These are phyloP conservation scores for Rhinopomastus cyanomelas DNA, from an alignment of 2,113 vertebrate species.

Conservation along the genomic window DNA sequence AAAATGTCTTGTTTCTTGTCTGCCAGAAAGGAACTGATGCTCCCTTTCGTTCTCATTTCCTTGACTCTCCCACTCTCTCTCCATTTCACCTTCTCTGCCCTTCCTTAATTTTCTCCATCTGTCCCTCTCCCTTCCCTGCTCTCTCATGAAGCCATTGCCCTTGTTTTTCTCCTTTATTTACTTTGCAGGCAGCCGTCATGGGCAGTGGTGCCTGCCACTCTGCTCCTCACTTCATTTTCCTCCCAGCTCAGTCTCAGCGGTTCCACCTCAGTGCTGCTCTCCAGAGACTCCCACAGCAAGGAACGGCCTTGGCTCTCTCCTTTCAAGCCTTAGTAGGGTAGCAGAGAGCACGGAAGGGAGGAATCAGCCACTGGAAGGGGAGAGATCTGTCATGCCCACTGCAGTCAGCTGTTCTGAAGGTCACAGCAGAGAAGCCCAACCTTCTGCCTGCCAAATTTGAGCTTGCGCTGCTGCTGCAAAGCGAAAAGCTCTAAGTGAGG, in stretches of 20 bases:
- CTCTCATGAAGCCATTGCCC: conserved; percentile 5
- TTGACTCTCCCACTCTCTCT: neutral
- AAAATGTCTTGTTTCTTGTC: neutral
- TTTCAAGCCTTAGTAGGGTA: conserved; percentile 7
- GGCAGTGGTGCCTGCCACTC: neutral
- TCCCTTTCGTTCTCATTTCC: neutral
- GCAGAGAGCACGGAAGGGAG: neutral
- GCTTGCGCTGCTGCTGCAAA: neutral
- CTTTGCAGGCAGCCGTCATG: fast-evolving
- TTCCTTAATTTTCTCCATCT: neutral
- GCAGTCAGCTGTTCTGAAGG: conserved; percentile 34
- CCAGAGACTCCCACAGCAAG: conserved; percentile 33
- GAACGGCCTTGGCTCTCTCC: neutral
- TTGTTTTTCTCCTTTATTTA: conserved; percentile 30
- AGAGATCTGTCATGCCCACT: neutral
- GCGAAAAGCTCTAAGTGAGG: neutral
- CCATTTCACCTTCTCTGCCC: neutral
- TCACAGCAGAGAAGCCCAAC: neutral
- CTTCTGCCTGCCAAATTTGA: neutral
- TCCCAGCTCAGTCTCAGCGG: neutral
- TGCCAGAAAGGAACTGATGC: neutral
- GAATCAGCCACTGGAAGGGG: neutral
- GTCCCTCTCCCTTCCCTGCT: neutral
- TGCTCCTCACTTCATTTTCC: conserved; percentile 18
- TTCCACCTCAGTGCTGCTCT: conserved; percentile 40